A percentile compares a stretch with the other conserved stretches of the same genome.
phyloP scores from a whole-genome alignment of 2,797 vertebrate species.

The Tangara arthus region DNA sequence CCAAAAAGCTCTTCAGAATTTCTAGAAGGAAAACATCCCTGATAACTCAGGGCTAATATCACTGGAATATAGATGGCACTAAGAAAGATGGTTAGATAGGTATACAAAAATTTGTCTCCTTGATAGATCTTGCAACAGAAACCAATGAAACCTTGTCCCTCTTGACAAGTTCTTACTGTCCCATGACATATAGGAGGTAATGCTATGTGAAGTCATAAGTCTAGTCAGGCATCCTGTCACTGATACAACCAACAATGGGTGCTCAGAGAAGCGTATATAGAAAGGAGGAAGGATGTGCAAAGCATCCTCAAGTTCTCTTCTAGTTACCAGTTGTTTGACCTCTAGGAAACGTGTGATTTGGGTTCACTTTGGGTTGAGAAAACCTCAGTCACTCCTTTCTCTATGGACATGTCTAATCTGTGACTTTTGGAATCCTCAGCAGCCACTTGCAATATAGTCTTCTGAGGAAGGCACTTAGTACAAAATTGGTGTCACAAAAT shows the following conservation, averaged over 20 bases:
- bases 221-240: background rate
- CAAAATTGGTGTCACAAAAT: background rate
- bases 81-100: background rate
- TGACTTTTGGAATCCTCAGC: background rate
- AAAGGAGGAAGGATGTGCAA: background rate
- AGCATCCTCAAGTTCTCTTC: background rate
- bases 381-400: background rate
- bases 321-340: background rate
- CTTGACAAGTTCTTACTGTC: background rate
- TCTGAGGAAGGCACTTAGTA: background rate
- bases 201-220: background rate
- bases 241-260: background rate
- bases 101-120: background rate
- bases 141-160: background rate
- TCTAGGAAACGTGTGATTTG: background rate
- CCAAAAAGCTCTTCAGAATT: background rate
- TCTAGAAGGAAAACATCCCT: background rate
- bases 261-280: background rate
- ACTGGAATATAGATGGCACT: background rate
- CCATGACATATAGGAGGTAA: too few relatives aligned
- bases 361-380: background rate
- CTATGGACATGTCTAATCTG: too few relatives aligned
- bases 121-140: background rate
- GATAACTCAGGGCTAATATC: background rate
- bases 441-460: background rate